Percentiles rank a stretch among this genome's conserved stretches.
Conservation (phyloP, 2,888 invertebrate species). For the Troilus luridus region DNA sequence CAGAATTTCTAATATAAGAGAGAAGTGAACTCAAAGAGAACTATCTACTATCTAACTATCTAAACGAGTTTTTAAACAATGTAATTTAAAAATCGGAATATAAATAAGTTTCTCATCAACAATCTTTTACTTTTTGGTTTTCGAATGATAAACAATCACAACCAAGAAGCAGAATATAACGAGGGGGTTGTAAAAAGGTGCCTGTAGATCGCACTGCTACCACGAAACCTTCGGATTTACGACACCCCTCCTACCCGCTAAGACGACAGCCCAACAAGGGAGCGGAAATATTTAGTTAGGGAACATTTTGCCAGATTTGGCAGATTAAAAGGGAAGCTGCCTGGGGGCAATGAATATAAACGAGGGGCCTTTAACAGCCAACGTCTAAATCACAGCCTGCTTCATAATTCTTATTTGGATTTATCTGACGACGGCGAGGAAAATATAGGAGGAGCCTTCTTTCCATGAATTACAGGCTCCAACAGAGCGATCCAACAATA, state of each 20-base stretch:
- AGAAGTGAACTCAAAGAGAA: too few species aligned
- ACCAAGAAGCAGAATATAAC: background rate
- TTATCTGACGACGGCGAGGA: background rate
- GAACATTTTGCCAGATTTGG: constrained; percentile 26
- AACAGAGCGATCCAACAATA: background rate
- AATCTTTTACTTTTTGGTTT: background rate
- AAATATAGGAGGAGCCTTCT: background rate
- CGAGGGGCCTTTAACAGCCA: constrained; percentile 33
- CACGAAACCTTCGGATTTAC: constrained; percentile 3
- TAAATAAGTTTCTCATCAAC: too few species aligned
- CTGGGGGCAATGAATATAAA: constrained; percentile 40
- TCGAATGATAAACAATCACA: background rate
- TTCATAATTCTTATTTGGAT: constrained; percentile 46
- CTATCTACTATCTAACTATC: too few species aligned
- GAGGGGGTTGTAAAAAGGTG: background rate
- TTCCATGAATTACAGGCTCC: background rate
- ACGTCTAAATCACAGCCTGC: background rate
- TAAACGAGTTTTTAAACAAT: too few species aligned
- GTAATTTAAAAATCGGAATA: too few species aligned
- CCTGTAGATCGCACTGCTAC: background rate
- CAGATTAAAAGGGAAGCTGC: constrained; percentile 22
- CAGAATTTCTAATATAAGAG: too few species aligned
- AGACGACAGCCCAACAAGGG: constrained; percentile 45
- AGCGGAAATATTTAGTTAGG: constrained; percentile 36
- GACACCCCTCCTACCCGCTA: constrained; percentile 5